These are phyloP conservation scores for Temnothorax nylanderi DNA, from an alignment of 1,140 invertebrate species.

Conservation along the genomic window DNA sequence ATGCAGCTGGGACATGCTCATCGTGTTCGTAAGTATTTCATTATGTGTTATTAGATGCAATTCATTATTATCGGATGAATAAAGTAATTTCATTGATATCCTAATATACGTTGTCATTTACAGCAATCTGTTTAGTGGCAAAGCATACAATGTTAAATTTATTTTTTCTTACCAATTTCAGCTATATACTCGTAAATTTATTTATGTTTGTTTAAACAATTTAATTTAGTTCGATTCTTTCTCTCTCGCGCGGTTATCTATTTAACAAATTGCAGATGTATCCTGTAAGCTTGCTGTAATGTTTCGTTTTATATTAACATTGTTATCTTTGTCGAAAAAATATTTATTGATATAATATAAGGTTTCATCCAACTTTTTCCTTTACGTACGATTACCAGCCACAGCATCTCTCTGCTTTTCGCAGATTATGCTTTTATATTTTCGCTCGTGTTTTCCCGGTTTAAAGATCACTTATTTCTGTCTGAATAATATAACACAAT, in stretches of 20 bases:
- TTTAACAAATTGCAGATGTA: neutral
- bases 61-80: too few relatives aligned
- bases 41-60: neutral
- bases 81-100: neutral
- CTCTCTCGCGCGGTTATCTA: neutral
- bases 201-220: too few relatives aligned
- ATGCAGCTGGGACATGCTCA: slow-evolving; percentile 94
- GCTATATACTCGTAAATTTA: neutral
- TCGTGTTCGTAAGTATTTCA: slow-evolving; percentile 92
- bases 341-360: neutral
- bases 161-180: neutral
- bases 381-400: neutral
- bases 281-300: neutral
- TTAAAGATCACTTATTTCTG: neutral
- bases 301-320: neutral
- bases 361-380: neutral
- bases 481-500: slow-evolving; percentile 22
- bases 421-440: slow-evolving; percentile 8
- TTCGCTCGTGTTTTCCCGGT: slow-evolving; percentile 2
- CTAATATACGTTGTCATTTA: neutral
- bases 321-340: neutral
- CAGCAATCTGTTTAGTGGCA: neutral
- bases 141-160: neutral
- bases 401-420: neutral
- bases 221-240: neutral